Base-by-base conservation (phyloP, 1,140 invertebrate species). In the Drosophila nigrodunni region DNA sequence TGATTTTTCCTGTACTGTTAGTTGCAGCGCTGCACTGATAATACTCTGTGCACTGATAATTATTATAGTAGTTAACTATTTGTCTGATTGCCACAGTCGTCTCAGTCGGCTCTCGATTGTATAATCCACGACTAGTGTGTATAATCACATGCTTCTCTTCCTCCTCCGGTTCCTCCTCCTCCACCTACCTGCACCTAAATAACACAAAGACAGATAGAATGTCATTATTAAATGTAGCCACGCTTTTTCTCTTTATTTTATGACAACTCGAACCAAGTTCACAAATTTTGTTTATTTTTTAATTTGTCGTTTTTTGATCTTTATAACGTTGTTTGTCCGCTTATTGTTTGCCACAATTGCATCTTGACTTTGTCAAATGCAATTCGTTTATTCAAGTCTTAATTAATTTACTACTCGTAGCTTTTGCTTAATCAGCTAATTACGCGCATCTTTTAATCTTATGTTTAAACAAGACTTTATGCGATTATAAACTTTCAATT, bases 31-130 rank as follows among this genome's bases (percentile, higher is more conserved):
- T 75, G 74, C 72, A 74, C 65, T 85, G 83, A 88, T 89, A 80
- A 85, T 86, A 83, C 80, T 80, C 80, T 58, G 58, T 30, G 52
- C 67, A 49, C 80, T 88, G 85, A 88, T 88, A 85, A 90, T 89
- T 83, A 74, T 52, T 57, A 50, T 64, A 76, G 43, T 65, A 58
- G 58, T 74, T 57, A 69, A 69, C 58, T 58, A 65, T 74, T 74
- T 64, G 64, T 54, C 82, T 65, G 72, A 21, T 46, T 47, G 13
- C 50, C 41, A 10, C 7, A 11, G 10, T 37, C 46, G 25, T 21
- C 59, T 59, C 77, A 13, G 39, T 59, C 61, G 37, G 15, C 34
- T 62, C 68, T 49, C 44, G 60, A 55, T 87, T 87, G 82, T 81
- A 77, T 88, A 87, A 87, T 74, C 46, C 67, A 30, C 57, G 0